Conservation (phyloP, 2,797 vertebrate species). For the Sebastes reedi region DNA sequence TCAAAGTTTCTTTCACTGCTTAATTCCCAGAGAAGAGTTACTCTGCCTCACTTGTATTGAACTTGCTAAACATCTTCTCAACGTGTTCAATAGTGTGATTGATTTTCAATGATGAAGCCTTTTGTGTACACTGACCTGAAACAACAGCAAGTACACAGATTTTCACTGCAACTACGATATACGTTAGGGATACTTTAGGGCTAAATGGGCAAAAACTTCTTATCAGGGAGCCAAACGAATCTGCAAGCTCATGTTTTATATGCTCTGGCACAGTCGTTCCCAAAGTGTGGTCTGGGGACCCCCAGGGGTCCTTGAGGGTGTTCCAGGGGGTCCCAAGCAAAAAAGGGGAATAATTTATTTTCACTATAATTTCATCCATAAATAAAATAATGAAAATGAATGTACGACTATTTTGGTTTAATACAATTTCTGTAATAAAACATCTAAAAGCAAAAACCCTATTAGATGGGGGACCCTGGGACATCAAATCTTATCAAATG, state of each 20-base stretch:
- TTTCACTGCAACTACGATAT: background rate
- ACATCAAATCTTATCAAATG: too few relatives aligned
- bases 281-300: too few relatives aligned
- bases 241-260: background rate
- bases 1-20: background rate
- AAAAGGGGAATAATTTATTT: too few relatives aligned
- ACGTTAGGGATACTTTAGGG: background rate
- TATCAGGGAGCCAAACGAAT: background rate
- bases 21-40: background rate
- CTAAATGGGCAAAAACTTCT: background rate
- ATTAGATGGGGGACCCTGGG: too few relatives aligned
- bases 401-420: too few relatives aligned
- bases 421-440: too few relatives aligned
- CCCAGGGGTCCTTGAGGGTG: rapidly evolving
- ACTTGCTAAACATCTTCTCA: conserved; percentile 13
- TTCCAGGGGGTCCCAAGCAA: too few relatives aligned
- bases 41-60: background rate
- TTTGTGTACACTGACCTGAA: conserved; percentile 8
- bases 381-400: too few relatives aligned
- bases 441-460: too few relatives aligned
- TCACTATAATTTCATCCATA: too few relatives aligned
- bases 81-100: conserved; percentile 23
- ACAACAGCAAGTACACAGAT: conserved; percentile 1
- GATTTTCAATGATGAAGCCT: conserved; percentile 11
- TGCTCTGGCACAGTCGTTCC: background rate